Evolutionary conservation across 2,113 vertebrate genomes (phyloP), one percentile per base, ranked within the genome.

Genomic region (Delphinus delphis): DNA sequence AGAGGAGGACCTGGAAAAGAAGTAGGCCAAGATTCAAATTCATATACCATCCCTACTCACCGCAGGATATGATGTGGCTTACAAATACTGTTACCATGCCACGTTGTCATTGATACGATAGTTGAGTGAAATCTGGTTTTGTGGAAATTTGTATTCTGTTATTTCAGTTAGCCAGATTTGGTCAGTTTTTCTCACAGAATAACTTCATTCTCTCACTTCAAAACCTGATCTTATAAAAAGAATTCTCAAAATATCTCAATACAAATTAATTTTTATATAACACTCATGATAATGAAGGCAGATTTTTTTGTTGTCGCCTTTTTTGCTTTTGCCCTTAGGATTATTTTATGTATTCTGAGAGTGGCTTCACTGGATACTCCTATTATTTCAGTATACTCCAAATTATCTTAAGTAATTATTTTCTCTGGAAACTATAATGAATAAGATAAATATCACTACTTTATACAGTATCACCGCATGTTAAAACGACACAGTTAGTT

Each of bases 361-460:
- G 25, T 84, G 33, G 2, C 25, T 83, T 82, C 33, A 50, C 8
- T 91, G 82, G 44, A 41, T 88, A 77, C 33, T 90, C 28, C 21
- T 76, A 23, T 92, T 87, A 93, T 91, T 88, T 97, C 20, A 79
- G 1, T 92, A 62, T 28, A 58, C 8, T 85, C 14, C 55, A 82
- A 63, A 91, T 86, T 94, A 63, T 82, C 44, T 88, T 97, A 60
- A 50, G 28, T 90, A 85, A 88, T 96, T 96, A 82, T 82, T 89
- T 94, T 93, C 21, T 92, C 14, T 84, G 85, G 36, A 73, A 74
- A 62, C 60, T 85, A 12, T 87, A 79, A 83, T 58, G 38, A 20
- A 60, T 55, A 70, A 28, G 41, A 31, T 87, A 93, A 88, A 65
- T 38, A 95, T 77, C 63, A 76, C 77, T 93, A 62, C 17, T 65